phyloP scores from a whole-genome alignment of 2,113 vertebrate species.

The Campylomormyrus tamandua region DNA sequence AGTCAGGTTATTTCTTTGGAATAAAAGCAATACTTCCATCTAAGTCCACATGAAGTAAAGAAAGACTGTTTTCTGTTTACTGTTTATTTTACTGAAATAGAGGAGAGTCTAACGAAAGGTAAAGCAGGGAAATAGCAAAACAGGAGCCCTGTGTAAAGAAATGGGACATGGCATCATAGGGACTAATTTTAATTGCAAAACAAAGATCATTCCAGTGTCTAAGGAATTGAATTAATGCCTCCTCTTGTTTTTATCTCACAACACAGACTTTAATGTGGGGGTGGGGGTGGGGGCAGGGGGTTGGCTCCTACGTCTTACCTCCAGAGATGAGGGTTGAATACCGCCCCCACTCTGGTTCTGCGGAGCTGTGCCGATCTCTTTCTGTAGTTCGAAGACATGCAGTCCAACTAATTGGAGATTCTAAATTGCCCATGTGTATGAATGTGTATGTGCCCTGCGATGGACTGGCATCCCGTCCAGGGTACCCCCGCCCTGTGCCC shows the following conservation, averaged over 20 bases:
- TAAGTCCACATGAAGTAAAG: neutral
- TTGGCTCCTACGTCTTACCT: neutral
- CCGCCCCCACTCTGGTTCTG: neutral
- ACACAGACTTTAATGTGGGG: neutral
- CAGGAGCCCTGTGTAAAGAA: neutral
- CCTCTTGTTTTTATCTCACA: neutral
- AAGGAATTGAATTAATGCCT: neutral
- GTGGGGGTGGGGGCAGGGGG: neutral
- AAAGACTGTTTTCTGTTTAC: neutral
- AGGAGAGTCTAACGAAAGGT: neutral
- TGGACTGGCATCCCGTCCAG: no score
- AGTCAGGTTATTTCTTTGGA: neutral
- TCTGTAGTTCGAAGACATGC: neutral
- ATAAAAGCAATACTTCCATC: neutral
- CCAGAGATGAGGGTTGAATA: neutral
- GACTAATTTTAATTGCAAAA: neutral
- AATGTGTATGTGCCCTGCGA: neutral
- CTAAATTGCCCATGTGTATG: neutral
- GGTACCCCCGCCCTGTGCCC: no score
- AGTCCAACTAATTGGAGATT: neutral
- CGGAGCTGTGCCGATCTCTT: neutral
- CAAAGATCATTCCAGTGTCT: neutral
- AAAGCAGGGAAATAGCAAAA: neutral
- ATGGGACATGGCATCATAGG: neutral
- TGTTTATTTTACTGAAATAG: neutral